Base-by-base conservation (phyloP, 2,797 vertebrate genomes). In the Meriones psammophilus region DNA sequence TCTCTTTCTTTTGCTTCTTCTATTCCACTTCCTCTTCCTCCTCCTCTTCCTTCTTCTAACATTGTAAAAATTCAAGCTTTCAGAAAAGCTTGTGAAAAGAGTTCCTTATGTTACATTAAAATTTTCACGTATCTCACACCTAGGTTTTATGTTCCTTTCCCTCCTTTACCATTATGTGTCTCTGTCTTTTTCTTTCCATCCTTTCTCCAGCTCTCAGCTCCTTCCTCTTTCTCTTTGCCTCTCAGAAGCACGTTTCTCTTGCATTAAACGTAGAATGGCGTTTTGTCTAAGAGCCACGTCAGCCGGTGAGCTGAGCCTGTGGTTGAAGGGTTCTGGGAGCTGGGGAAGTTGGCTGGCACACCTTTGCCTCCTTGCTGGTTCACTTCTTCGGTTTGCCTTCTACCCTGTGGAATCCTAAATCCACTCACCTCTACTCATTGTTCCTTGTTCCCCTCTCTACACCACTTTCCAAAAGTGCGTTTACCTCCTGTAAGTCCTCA, bases 11-110 rank as follows among this genome's bases (percentile, higher is more conserved):
- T 28, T 28, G 5, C 26, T n/a, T 5, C 68, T n/a, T 17, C 68
- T 77, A 2, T 77, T 33, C 17, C 50, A 18, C 28, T 14, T 78
- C 0, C 24, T 39, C 1, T 3, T 80, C 3, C 12, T 60, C 36
- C 24, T 39, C 2, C 7, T 80, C 5, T 6, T 60, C 36, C 8
- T 15, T n/a, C 36, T 36, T 89, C 56, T 8, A 74, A 74, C 91
- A 91, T 94, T 0, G 33, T 9, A 42, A 86, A 89, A 96, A 93
- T 88, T 69, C 20, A 88, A 64, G 6, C 6, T 92, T 85, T 89
- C 0, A 89, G 22, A 87, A 94, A 80, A 30, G 2, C 54, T 76
- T 62, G 8, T 12, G 93, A 81, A 18, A 89, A 93, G 64, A 85
- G 13, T 24, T 14, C 7, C 3, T 77, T 81, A 24, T 80, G 62